Conservation (phyloP, 1,140 invertebrate genomes). For the Bombyx mori region ASM3026992v2 NC_085112.1:11030001-11030500, state of each 20-base stretch:
- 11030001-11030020: too few species aligned
- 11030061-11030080: too few species aligned
- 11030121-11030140: slow-evolving; percentile 18
- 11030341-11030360: too few species aligned
- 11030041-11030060: too few species aligned
- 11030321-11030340: slow-evolving; percentile 1
- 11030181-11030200: slow-evolving; percentile 16
- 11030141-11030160: slow-evolving; percentile 22
- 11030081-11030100: background rate
- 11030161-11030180: slow-evolving; percentile 12
- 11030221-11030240: background rate
- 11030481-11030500: too few species aligned
- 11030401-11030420: too few species aligned
- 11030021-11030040: too few species aligned
- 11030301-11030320: slow-evolving; percentile 12
- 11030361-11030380: too few species aligned
- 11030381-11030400: too few species aligned
- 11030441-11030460: too few species aligned
- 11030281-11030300: slow-evolving; percentile 15
- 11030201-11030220: background rate
- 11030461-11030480: too few species aligned
- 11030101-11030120: background rate
- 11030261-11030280: slow-evolving; percentile 15
- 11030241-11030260: slow-evolving; percentile 22
- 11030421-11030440: too few species aligned